Evolutionary conservation across 2,888 invertebrate genomes (phyloP), one percentile per base, ranked within the genome.

Genomic region (Orthosia cruda): DNA sequence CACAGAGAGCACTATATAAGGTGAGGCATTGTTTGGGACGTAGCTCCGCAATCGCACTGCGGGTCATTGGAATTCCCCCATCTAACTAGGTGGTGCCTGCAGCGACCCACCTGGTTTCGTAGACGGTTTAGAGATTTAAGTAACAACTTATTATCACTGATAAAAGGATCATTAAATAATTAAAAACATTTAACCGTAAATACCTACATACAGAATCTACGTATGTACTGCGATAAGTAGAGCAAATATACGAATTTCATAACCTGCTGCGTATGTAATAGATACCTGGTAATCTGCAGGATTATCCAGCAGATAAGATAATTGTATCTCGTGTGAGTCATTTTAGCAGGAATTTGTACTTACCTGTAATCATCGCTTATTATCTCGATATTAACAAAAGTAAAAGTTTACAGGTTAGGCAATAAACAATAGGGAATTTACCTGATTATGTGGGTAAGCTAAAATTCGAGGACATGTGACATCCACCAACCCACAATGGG

Each of bases 221-320:
- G 15, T 26, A 18, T 26, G 4, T 20, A 23, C 15, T 13, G 12
- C 15, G 65, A 75, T 81, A 79, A 57, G 18, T 49, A 26, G 15
- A 65, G 4, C 47, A 65, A 63, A 71, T 65, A 78, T 18, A 23
- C 23, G 68, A 66, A 77, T 80, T 77, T 65, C 57, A 69, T 71
- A 65, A 77, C 49, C 13, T 5, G 3, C 52, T 54, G 54, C 64
- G 77, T 23, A 67, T 61, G 61, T 77, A 65, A 57, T 50, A 76
- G 59, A 61, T 81, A 68, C 16, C 52, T 4, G 26, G 26, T 64
- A 55, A 82, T 66, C 65, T 55, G 16, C 26, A 63, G 78, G 83
- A 82, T 80, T 71, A 77, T 77, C 58, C 55, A 9, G 15, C 11
- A n/a, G 83, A 82, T 82, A 68, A 77, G 57, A 81, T 70, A 49